Evolutionary conservation across 92 coral and sea anemone species (phyloP), one percentile per base, ranked within the genome.

Genomic region (Epizoanthus ramosus): DNA sequence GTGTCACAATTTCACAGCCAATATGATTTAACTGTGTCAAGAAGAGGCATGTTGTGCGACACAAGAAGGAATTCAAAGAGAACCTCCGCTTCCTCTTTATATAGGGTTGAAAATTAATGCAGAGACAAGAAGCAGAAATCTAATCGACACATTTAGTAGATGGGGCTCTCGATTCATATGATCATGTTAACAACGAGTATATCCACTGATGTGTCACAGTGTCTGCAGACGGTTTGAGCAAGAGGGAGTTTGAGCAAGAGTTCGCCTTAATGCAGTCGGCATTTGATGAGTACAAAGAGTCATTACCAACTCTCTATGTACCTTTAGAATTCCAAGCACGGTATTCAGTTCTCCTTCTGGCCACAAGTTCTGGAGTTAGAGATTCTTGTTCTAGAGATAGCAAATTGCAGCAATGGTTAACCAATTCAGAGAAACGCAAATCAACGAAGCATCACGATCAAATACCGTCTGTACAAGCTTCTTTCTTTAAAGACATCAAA

Each of bases 91-190:
- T 61, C 92, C 90, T 16, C 23, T 88, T 23, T 91, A 81, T 80
- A 33, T 67, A 2, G 90, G 79, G 17, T 50, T 91, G 57, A 87
- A 86, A 75, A 87, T 89, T 63, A 85, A 92, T 67, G 93, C 73
- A 22, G 88, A 89, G 75, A 92, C 95, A 43, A 86, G 95, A 71
- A 92, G 83, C 50, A 89, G 68, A 61, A 41, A 28, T 37, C 87
- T 92, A 3, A 71, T 89, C 22, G 93, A 86, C 64, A 63, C 80
- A 70, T 57, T 92, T 64, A 53, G 35, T 79, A 75, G 61, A 68
- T 92, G 70, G 92, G 92, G 10, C 81, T 92, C 22, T 92, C 73
- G 15, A 86, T 89, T 92, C 95, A 24, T 83, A 83, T 35, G 79
- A 70, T 28, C 79, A 80, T 70, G 79, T 56, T n/a, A n/a, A n/a